phyloP scores from a whole-genome alignment of 2,113 vertebrate genomes.

The Sialia sialis region DNA sequence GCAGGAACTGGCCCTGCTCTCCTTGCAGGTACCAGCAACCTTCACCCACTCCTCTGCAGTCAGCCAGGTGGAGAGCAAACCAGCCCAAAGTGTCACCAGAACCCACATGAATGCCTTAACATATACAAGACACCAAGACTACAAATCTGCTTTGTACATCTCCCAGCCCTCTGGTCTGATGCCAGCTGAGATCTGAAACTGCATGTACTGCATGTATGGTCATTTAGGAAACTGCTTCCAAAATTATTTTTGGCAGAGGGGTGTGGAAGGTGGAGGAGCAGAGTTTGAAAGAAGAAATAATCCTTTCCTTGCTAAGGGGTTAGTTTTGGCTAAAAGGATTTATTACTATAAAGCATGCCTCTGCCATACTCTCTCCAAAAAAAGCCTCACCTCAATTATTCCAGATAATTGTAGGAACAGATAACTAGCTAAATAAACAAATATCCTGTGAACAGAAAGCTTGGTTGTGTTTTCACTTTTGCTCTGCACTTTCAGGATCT shows the following conservation, averaged over 20 bases:
- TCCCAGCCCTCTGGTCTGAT: not conserved
- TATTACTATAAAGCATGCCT: not conserved
- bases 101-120: accelerated
- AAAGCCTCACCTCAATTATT: not conserved
- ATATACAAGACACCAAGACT: not conserved
- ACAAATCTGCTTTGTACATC: not conserved
- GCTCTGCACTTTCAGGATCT: not conserved
- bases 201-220: not conserved
- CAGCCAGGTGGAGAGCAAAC: not conserved
- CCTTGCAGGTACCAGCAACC: not conserved
- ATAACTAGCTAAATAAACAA: not conserved
- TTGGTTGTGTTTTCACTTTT: not conserved
- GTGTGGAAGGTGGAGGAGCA: not conserved
- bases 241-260: not conserved
- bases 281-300: conserved; percentile 4
- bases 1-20: not conserved
- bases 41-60: not conserved
- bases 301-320: not conserved
- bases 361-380: not conserved
- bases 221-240: not conserved
- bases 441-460: not conserved
- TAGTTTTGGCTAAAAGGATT: not conserved
- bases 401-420: not conserved
- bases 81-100: not conserved
- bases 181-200: not conserved